Conservation (phyloP, 2,888 invertebrate species). For the Leptinotarsa peninsularis region DNA sequence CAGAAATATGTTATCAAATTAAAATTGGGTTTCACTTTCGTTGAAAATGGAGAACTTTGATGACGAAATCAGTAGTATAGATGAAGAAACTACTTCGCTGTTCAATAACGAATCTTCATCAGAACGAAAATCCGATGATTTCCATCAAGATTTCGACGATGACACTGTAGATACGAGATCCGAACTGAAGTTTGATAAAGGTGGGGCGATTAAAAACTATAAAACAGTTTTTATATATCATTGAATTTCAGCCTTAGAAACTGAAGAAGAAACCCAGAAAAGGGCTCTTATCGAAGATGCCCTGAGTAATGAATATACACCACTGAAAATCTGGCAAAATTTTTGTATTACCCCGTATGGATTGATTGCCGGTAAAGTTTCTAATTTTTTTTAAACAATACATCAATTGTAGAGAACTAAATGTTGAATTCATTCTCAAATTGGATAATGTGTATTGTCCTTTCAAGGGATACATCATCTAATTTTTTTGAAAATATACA, state of each 20-base stretch:
- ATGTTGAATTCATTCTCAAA: no score
- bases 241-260: constrained; percentile 69
- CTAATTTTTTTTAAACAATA: not conserved
- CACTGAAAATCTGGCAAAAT: constrained; percentile 71
- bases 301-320: constrained; percentile 66
- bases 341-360: constrained; percentile 77
- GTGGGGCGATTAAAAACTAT: constrained; percentile 62
- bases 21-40: constrained; percentile 6
- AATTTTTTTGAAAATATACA: no score
- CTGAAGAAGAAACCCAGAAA: constrained; percentile 73
- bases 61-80: constrained; percentile 56
- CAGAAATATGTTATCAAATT: constrained; percentile 6
- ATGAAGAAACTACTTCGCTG: constrained; percentile 56
- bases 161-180: constrained; percentile 64
- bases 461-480: no score
- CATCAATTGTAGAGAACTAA: no score
- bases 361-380: constrained; percentile 72
- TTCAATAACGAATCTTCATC: constrained; percentile 52
- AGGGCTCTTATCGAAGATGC: constrained; percentile 72
- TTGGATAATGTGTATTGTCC: no score
- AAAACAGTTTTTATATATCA: not conserved
- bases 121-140: constrained; percentile 49
- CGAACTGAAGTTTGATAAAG: constrained; percentile 78
- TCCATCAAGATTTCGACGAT: constrained; percentile 49
- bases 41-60: constrained; percentile 56